Evolutionary conservation across 2,113 vertebrate species (phyloP).

Genomic region (Redunca redunca): DNA sequence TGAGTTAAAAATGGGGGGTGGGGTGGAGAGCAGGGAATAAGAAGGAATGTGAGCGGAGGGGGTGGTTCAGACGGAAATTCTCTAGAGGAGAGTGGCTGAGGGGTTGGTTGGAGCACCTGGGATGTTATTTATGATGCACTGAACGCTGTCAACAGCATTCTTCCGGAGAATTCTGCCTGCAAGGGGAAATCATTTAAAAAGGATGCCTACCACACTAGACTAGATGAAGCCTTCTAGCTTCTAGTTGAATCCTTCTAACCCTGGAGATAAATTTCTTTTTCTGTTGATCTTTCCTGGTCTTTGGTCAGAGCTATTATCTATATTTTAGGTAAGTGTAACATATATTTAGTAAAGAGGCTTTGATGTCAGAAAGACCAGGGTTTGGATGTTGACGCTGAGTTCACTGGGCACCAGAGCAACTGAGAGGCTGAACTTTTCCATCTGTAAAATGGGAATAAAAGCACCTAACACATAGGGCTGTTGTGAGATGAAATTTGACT

Average conservation of each 20-base stretch:
- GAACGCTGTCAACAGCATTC: conserved; percentile 50
- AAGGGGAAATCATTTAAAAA: conserved; percentile 56
- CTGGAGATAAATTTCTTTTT: conserved; percentile 24
- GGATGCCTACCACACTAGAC: background rate
- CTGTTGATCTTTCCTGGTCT: conserved; percentile 2
- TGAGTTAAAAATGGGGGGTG: background rate
- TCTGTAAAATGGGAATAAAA: background rate
- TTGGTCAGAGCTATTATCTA: background rate
- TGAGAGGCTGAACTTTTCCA: background rate
- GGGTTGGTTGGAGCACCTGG: conserved; percentile 5
- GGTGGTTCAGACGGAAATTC: background rate
- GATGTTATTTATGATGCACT: conserved; percentile 50
- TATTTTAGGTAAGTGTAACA: background rate
- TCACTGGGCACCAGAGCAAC: background rate
- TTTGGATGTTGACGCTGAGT: background rate
- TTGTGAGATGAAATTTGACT: background rate
- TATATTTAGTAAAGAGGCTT: background rate
- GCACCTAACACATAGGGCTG: background rate
- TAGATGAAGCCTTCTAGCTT: conserved; percentile 18
- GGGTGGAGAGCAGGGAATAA: background rate
- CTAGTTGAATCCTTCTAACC: conserved; percentile 31
- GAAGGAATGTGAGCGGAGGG: background rate
- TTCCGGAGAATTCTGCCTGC: conserved; percentile 34
- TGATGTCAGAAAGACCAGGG: background rate
- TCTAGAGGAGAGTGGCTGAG: background rate